phyloP scores from a whole-genome alignment of 2,888 invertebrate species.

The Oligia fasciuncula region DNA sequence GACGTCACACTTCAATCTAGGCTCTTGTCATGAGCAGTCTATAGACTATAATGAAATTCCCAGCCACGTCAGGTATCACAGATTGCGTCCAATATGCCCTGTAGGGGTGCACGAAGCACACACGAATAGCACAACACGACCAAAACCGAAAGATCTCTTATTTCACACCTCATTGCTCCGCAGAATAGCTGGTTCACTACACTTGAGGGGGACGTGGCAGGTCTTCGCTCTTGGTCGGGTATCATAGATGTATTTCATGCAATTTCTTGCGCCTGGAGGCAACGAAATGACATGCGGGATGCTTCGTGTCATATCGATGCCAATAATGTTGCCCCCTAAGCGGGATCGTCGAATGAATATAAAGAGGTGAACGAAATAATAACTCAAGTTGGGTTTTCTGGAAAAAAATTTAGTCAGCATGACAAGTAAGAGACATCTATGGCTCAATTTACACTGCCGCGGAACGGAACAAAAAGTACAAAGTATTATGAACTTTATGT shows the following conservation, averaged over 20 bases:
- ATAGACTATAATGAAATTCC: slow-evolving; percentile 87
- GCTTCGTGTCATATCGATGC: slow-evolving; percentile 81
- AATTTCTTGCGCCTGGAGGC: slow-evolving; percentile 87
- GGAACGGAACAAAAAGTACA: no score
- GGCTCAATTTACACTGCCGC: no score
- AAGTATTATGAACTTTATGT: no score
- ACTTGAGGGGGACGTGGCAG: slow-evolving; percentile 56
- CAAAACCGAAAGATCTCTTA: slow-evolving; percentile 71
- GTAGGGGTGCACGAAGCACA: slow-evolving; percentile 79
- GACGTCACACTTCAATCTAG: slow-evolving; percentile 73
- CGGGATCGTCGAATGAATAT: slow-evolving; percentile 72
- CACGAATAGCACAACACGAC: slow-evolving; percentile 72
- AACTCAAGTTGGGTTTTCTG: slow-evolving; percentile 33
- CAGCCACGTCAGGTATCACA: slow-evolving; percentile 85
- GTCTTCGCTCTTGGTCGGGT: slow-evolving; percentile 71
- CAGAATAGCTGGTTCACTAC: slow-evolving; percentile 34
- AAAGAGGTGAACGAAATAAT: slow-evolving; percentile 67
- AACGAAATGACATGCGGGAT: slow-evolving; percentile 85
- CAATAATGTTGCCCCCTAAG: slow-evolving; percentile 79
- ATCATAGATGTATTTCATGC: slow-evolving; percentile 83
- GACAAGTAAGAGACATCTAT: slow-evolving; percentile 8
- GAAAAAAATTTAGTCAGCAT: slow-evolving; percentile 25
- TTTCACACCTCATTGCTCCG: slow-evolving; percentile 46
- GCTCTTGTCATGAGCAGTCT: slow-evolving; percentile 80
- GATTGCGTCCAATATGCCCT: slow-evolving; percentile 87